phyloP scores from a whole-genome alignment of 1,140 invertebrate species.

The Proales similis region DNA sequence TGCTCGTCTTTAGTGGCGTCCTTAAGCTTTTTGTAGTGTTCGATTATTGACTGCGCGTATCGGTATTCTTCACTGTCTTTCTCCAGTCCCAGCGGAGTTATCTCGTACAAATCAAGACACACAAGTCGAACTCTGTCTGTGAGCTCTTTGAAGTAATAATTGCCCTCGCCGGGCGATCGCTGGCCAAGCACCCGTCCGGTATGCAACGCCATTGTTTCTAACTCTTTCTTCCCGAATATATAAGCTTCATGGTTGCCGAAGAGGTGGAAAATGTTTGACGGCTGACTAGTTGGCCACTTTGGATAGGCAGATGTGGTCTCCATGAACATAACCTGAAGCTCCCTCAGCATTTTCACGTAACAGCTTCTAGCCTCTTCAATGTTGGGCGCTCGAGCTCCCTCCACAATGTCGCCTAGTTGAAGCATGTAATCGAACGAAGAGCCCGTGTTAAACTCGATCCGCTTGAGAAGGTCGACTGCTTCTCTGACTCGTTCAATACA shows the following conservation, averaged over 20 bases:
- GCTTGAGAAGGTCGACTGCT: slow-evolving; percentile 45
- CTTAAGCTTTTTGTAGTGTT: slow-evolving; percentile 42
- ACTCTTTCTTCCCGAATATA: slow-evolving; percentile 44
- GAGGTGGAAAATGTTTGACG: slow-evolving; percentile 46
- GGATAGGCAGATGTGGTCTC: slow-evolving; percentile 40
- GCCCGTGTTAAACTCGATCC: slow-evolving; percentile 12
- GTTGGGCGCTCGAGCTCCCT: slow-evolving; percentile 43
- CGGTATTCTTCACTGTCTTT: slow-evolving; percentile 11
- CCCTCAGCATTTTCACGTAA: too few relatives aligned
- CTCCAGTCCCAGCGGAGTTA: slow-evolving; percentile 44
- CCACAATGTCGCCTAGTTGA: slow-evolving; percentile 52
- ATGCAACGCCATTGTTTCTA: slow-evolving; percentile 40
- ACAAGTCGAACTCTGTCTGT: slow-evolving; percentile 43
- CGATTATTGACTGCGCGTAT: slow-evolving; percentile 40
- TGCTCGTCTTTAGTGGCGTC: slow-evolving; percentile 42
- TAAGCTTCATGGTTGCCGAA: slow-evolving; percentile 53
- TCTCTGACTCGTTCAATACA: slow-evolving; percentile 43
- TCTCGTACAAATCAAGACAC: slow-evolving; percentile 49
- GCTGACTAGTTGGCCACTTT: slow-evolving; percentile 9
- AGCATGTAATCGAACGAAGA: slow-evolving; percentile 43
- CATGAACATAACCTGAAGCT: too few relatives aligned
- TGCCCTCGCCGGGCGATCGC: background rate
- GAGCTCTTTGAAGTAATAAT: slow-evolving; percentile 46
- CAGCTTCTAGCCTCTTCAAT: slow-evolving; percentile 38
- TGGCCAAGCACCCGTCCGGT: slow-evolving; percentile 26